Conservation (phyloP, 2,797 vertebrate species). For the Graptemys geographica region DNA sequence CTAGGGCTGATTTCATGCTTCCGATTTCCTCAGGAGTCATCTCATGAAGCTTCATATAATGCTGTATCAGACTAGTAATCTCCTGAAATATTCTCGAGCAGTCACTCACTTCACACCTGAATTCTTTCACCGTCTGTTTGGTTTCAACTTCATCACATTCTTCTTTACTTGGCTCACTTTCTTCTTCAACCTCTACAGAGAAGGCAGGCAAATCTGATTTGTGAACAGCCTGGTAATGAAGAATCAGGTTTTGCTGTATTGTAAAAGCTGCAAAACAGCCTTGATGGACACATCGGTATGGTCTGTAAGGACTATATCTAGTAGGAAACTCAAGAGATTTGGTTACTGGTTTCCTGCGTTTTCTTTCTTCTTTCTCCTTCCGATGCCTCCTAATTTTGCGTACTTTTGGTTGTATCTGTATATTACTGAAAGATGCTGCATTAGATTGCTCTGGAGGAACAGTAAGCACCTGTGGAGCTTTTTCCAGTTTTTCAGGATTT, state of each 20-base stretch:
- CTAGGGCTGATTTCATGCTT: slow-evolving; percentile 83
- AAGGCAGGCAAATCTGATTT: slow-evolving; percentile 91
- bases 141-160: slow-evolving; percentile 79
- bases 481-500: slow-evolving; percentile 77
- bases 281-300: slow-evolving; percentile 95
- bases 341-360: slow-evolving; percentile 78
- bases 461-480: slow-evolving; percentile 51
- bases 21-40: slow-evolving; percentile 89
- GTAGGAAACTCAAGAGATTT: slow-evolving; percentile 79
- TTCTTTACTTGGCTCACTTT: slow-evolving; percentile 81
- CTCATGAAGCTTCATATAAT: slow-evolving; percentile 94
- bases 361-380: slow-evolving; percentile 87
- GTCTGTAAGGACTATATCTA: slow-evolving; percentile 88
- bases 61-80: slow-evolving; percentile 91
- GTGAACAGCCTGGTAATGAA: slow-evolving; percentile 96
- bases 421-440: slow-evolving; percentile 6
- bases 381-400: slow-evolving; percentile 74
- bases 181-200: slow-evolving; percentile 88
- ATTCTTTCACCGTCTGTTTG: slow-evolving; percentile 84
- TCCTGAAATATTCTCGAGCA: slow-evolving; percentile 95
- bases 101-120: slow-evolving; percentile 94
- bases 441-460: slow-evolving; percentile 65
- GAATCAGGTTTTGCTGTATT: slow-evolving; percentile 96
- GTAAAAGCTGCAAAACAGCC: slow-evolving; percentile 96
- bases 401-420: slow-evolving; percentile 64